phyloP scores from a whole-genome alignment of 2,113 vertebrate genomes.

The Pelecanus crispus region DNA sequence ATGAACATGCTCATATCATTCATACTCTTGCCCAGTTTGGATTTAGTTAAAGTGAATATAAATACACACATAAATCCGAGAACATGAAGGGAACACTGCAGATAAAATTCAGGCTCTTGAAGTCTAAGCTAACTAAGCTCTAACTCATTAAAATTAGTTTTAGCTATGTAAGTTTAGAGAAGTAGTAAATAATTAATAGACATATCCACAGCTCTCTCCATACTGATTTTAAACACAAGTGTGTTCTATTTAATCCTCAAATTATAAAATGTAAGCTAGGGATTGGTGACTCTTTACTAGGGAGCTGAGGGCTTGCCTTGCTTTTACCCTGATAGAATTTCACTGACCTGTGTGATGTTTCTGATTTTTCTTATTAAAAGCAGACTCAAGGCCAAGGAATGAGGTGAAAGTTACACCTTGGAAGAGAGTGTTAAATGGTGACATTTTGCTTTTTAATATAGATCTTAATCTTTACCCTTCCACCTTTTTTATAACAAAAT shows the following conservation, averaged over 20 bases:
- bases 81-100: not conserved
- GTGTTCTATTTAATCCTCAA: not conserved
- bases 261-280: not conserved
- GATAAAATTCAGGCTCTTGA: not conserved
- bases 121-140: not conserved
- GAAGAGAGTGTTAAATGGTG: not conserved
- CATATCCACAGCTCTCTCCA: not conserved
- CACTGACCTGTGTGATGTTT: not conserved
- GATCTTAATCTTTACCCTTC: not conserved
- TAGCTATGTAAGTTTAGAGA: not conserved
- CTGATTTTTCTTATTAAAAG: not conserved
- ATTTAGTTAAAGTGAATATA: not conserved
- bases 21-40: not conserved
- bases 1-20: not conserved
- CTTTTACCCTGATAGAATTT: not conserved
- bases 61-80: not conserved
- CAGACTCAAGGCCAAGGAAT: not conserved
- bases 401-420: not conserved
- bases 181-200: slow-evolving; percentile 5
- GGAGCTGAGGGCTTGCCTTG: not conserved
- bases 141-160: not conserved
- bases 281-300: not conserved
- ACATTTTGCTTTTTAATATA: not conserved
- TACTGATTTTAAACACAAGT: not conserved
- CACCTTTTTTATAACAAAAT: not conserved